Percentiles rank a stretch among this genome's conserved stretches.
These are phyloP conservation scores for Vesta saturnalis DNA, from an alignment of 2,888 invertebrate genomes.

Conservation along the genomic window DNA sequence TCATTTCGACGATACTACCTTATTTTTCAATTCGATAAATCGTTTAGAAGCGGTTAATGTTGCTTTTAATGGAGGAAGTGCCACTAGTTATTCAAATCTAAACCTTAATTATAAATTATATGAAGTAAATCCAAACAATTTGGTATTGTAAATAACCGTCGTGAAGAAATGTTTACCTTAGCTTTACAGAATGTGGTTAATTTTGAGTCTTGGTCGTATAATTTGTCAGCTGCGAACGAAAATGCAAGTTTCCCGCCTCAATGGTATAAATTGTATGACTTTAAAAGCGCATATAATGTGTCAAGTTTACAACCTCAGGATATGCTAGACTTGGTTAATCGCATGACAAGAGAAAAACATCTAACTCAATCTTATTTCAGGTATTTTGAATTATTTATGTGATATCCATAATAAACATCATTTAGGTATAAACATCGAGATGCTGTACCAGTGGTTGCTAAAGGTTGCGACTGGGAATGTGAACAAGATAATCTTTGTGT, in stretches of 20 bases:
- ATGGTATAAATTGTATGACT: conserved; percentile 80
- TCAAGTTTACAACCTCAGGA: conserved; percentile 56
- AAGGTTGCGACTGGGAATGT: no score
- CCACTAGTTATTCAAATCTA: conserved; percentile 66
- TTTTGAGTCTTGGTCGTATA: no score
- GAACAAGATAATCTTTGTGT: no score
- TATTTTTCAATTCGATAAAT: conserved; percentile 71
- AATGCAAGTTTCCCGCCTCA: conserved; percentile 66
- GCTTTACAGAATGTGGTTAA: no score
- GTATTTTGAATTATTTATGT: no score
- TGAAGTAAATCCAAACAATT: conserved; percentile 46
- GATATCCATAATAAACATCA: background rate
- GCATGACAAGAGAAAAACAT: conserved; percentile 57
- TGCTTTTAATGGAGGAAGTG: conserved; percentile 86
- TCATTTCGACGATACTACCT: conserved; percentile 77
- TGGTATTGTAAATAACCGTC: no score
- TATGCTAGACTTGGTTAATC: conserved; percentile 57
- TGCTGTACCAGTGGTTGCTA: no score
- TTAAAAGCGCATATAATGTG: conserved; percentile 69
- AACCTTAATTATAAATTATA: conserved; percentile 64
- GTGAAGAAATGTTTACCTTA: no score
- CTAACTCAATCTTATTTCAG: conserved; percentile 56
- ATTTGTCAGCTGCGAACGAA: conserved; percentile 76
- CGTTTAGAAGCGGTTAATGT: conserved; percentile 70
- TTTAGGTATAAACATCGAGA: conserved; percentile 23